phyloP scores from a whole-genome alignment of 2,113 vertebrate genomes.

The human region DNA sequence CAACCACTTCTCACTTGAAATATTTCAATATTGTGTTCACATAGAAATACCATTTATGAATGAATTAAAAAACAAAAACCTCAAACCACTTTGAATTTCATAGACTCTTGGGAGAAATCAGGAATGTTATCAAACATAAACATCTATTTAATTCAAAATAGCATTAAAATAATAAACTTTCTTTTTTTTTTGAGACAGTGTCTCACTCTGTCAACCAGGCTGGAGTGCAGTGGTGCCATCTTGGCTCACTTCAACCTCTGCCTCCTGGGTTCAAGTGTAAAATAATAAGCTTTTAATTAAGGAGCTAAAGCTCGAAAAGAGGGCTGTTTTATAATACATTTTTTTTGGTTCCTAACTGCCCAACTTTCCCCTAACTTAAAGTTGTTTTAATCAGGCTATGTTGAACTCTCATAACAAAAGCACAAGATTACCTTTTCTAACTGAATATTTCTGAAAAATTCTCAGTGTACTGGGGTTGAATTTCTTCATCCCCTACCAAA shows the following conservation, averaged over 20 bases:
- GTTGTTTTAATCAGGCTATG: background rate
- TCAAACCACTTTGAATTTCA: conserved; percentile 22
- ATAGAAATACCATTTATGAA: background rate
- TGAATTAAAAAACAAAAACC: background rate
- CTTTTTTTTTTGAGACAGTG: too few relatives aligned
- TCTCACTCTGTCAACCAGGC: too few relatives aligned
- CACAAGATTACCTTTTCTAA: background rate
- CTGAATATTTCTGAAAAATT: background rate
- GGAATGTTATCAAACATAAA: background rate
- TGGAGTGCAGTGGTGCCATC: too few relatives aligned
- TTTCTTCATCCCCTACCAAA: background rate
- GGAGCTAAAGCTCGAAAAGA: background rate
- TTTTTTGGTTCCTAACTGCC: background rate
- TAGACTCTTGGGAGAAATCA: background rate
- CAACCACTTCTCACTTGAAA: background rate
- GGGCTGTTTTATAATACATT: background rate
- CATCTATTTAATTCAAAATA: background rate
- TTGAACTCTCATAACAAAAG: conserved; percentile 40
- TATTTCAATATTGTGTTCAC: background rate
- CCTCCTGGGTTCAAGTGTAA: background rate
- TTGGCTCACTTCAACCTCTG: too few relatives aligned
- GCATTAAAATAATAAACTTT: background rate
- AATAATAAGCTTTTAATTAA: conserved; percentile 15
- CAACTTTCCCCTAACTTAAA: background rate
- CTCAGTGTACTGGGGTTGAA: background rate